Evolutionary conservation across 2,888 invertebrate genomes (phyloP).

Genomic region (Rotaria macrura): DNA sequence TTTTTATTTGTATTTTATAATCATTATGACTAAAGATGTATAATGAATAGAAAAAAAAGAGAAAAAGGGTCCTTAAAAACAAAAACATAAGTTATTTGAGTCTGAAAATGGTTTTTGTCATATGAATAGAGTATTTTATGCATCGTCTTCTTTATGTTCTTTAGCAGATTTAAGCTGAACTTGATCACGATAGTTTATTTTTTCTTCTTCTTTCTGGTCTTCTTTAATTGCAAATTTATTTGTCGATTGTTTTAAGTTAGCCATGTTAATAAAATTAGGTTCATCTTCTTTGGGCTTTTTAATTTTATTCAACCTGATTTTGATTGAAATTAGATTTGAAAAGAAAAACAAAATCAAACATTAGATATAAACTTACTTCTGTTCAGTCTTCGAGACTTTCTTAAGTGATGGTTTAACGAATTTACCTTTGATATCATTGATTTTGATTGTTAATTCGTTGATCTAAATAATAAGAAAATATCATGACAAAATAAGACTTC

Average conservation of each 20-base stretch:
- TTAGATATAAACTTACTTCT: constrained; percentile 43
- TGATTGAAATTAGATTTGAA: too few relatives aligned
- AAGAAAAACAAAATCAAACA: too few relatives aligned
- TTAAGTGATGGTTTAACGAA: constrained; percentile 97
- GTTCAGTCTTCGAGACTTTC: constrained; percentile 96
- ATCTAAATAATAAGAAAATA: constrained; percentile 59
- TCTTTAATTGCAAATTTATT: constrained; percentile 87
- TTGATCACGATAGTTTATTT: constrained; percentile 33
- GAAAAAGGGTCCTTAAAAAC: neutral
- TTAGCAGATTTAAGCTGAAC: constrained; percentile 31
- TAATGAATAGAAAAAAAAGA: neutral
- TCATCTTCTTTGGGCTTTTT: constrained; percentile 68
- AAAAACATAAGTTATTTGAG: neutral
- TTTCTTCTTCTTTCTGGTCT: constrained; percentile 37
- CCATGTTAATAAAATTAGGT: constrained; percentile 92
- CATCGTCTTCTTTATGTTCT: constrained; percentile 31
- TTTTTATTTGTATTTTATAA: neutral
- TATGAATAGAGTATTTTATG: neutral
- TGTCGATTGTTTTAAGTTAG: constrained; percentile 86
- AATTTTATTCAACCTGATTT: constrained; percentile 71
- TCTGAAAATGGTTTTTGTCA: neutral
- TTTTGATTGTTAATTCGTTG: constrained; percentile 94
- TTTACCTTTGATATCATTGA: constrained; percentile 99
- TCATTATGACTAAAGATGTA: neutral
- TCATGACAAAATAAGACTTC: constrained; percentile 37